Evolutionary conservation across 1,140 invertebrate species (phyloP).

Genomic region (Conus betulinus): DNA sequence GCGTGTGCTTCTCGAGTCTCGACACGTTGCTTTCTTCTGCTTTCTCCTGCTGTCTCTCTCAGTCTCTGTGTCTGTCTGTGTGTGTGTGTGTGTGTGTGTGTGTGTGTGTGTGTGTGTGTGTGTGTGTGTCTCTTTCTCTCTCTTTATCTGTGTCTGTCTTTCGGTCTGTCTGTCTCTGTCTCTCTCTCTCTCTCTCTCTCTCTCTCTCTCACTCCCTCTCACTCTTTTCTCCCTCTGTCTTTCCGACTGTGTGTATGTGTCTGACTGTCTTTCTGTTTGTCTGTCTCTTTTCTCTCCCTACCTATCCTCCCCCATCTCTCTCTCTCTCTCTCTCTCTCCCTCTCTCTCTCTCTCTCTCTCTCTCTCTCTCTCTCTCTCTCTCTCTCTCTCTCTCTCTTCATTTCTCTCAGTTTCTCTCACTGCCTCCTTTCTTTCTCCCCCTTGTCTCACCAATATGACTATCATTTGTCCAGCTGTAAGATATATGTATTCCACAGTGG

Average conservation of each 20-base stretch:
- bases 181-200: too few species aligned
- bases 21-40: not conserved
- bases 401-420: too few species aligned
- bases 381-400: too few species aligned
- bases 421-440: too few species aligned
- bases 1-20: too few species aligned
- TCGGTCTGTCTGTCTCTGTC: not conserved
- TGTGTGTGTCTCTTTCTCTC: not conserved
- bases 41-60: too few species aligned
- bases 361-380: not conserved
- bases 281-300: not conserved
- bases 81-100: constrained; percentile 22
- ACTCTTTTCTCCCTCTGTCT: not conserved
- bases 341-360: not conserved
- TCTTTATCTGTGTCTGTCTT: not conserved
- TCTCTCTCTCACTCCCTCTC: not conserved
- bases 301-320: not conserved
- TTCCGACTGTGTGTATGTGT: not conserved
- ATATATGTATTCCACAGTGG: too few species aligned
- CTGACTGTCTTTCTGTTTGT: not conserved
- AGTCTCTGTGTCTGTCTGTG: not conserved
- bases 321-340: constrained; percentile 15
- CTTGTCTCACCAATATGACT: too few species aligned
- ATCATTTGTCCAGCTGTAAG: too few species aligned
- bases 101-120: constrained; percentile 20